Base-by-base conservation (phyloP, 2,797 vertebrate genomes). In the Myripristis jacobus region DNA sequence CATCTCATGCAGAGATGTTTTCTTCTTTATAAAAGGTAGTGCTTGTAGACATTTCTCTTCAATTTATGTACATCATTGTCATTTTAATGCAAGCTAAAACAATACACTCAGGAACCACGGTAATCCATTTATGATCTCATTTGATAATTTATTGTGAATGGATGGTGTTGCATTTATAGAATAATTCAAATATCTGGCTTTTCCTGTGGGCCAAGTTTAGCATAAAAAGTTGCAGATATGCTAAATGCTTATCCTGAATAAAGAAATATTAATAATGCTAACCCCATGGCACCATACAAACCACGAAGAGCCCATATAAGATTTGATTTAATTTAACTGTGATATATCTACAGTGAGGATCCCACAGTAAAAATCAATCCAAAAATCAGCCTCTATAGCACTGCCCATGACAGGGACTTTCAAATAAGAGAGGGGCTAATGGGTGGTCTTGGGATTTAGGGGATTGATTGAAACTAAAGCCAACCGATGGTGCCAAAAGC, bases 1-100 rank as follows among this genome's bases (percentile, higher is more conserved):
- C 62, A 73, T 56, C 62, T 75, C 52, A 76, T 7, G 4, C 56
- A 58, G 71, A 54, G 38, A 65, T 38, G 57, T 24, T 70, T 75
- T 73, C 13, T 31, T 81, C 58, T 69, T 51, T 38, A 34, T 55
- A 22, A 59, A n/a, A 67, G 29, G 25, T 54, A 77, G 55, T 61
- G 21, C 22, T 68, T 51, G 51, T 21, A 21, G 10, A 41, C 25
- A 47, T 68, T 16, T 72, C 54, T 56, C 22, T 0, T 13, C 56
- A 25, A 54, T 11, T 71, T 6, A 65, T 6, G 27, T 29, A 29
- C 48, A 58, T 31, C 77, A 13, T 11, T 27, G 16, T 46, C 41
- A 62, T 44, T 66, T 18, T 48, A 56, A 70, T 54, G 34, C 60
- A 47, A 46, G 15, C 29, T 58, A 50, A 70, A 66, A 60, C 21